phyloP scores from a whole-genome alignment of 2,888 invertebrate genomes.

The Nomada fucata region DNA sequence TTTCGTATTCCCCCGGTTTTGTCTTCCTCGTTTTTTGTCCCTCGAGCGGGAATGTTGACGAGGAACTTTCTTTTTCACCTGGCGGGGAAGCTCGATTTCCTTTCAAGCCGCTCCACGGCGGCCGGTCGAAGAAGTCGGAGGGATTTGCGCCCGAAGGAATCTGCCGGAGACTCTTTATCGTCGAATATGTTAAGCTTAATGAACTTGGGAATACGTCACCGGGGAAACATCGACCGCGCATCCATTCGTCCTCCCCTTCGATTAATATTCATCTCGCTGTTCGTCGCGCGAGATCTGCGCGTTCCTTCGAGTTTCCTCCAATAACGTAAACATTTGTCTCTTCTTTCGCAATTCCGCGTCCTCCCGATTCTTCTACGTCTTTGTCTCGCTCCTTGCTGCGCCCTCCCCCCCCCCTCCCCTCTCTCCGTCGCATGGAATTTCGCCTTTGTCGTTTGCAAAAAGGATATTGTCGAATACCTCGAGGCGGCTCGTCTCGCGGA shows the following conservation, averaged over 20 bases:
- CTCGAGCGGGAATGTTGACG: slow-evolving; percentile 31
- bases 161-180: slow-evolving; percentile 3
- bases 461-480: slow-evolving; percentile 70
- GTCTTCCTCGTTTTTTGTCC: slow-evolving; percentile 18
- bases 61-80: slow-evolving; percentile 13
- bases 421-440: slow-evolving; percentile 34
- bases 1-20: slow-evolving; percentile 23
- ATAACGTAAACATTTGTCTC: neutral
- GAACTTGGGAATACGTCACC: neutral
- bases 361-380: neutral
- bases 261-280: neutral
- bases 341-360: neutral
- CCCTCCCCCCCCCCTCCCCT: too few relatives aligned
- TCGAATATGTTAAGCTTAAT: slow-evolving; percentile 8
- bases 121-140: neutral
- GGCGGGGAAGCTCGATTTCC: neutral
- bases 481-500: slow-evolving; percentile 14
- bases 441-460: slow-evolving; percentile 37
- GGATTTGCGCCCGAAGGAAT: slow-evolving; percentile 12
- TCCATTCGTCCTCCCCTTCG: neutral
- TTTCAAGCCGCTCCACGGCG: neutral
- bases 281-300: neutral
- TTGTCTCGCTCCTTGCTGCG: neutral
- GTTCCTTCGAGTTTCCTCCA: too few relatives aligned
- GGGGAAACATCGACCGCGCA: neutral